These are phyloP conservation scores for Diceros bicornis DNA, from an alignment of 2,797 vertebrate genomes.

Conservation along the genomic window DNA sequence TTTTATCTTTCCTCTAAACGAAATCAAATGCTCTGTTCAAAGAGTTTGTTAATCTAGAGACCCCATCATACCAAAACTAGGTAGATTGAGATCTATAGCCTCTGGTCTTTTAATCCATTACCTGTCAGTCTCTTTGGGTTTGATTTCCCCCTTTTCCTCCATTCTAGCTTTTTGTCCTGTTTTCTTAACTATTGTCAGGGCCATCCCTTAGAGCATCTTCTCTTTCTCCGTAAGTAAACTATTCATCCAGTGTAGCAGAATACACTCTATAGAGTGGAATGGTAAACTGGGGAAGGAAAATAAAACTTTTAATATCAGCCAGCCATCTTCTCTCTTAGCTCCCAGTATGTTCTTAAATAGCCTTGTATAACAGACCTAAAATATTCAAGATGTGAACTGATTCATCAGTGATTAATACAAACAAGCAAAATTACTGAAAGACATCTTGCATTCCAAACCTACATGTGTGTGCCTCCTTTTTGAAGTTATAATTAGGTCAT, in stretches of 20 bases:
- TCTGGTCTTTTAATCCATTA: not conserved
- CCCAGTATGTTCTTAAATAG: conserved; percentile 3
- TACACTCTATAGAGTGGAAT: not conserved
- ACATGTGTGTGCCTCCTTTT: not conserved
- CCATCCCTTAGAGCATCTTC: conserved; percentile 11
- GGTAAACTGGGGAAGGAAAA: not conserved
- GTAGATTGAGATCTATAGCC: not conserved
- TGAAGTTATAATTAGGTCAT: conserved; percentile 40
- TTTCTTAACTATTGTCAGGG: conserved; percentile 35
- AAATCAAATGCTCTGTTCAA: conserved; percentile 49
- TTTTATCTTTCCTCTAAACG: conserved; percentile 44
- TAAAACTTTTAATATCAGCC: not conserved
- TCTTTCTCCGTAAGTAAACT: conserved; percentile 45
- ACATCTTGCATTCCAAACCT: conserved; percentile 36
- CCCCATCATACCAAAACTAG: not conserved
- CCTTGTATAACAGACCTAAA: not conserved
- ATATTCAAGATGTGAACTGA: not conserved
- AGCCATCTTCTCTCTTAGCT: conserved; percentile 10
- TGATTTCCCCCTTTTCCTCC: not conserved
- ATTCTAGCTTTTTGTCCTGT: conserved; percentile 43
- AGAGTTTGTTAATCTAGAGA: conserved; percentile 46
- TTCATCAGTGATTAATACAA: conserved; percentile 55
- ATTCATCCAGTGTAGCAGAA: not conserved
- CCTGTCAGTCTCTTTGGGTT: not conserved
- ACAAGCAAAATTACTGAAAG: conserved; percentile 54